These are phyloP conservation scores for Malurus leucopterus DNA, from an alignment of 2,797 vertebrate species.

Conservation along the genomic window DNA sequence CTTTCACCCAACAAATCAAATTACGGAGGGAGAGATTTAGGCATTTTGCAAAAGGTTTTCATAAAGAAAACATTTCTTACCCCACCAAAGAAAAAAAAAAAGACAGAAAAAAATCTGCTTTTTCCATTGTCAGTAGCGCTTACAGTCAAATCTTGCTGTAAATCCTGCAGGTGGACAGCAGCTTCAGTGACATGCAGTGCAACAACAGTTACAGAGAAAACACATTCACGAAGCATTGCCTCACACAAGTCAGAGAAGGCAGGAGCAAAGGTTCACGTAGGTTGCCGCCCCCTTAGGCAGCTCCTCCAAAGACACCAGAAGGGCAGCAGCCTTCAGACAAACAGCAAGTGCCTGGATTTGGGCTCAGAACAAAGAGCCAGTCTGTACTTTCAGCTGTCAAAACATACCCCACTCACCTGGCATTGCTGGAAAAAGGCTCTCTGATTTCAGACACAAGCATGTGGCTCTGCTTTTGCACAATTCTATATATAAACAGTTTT, in stretches of 20 bases:
- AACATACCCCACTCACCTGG: rapidly evolving
- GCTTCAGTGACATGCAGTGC: background rate
- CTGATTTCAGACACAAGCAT: background rate
- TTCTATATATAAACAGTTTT: background rate
- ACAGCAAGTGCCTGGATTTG: background rate
- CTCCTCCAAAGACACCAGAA: background rate
- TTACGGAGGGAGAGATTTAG: background rate
- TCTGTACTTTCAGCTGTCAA: background rate
- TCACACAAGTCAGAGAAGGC: background rate
- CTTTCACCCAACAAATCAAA: constrained; percentile 30
- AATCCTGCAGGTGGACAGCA: background rate
- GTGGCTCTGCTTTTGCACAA: background rate
- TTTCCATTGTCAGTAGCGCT: background rate
- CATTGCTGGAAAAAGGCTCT: background rate
- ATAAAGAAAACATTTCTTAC: background rate
- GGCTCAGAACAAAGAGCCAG: background rate
- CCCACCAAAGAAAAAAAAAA: background rate
- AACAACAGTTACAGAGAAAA: background rate
- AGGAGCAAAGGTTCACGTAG: background rate
- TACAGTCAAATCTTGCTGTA: background rate
- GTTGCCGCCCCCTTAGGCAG: background rate
- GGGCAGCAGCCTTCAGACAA: background rate
- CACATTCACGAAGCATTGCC: background rate
- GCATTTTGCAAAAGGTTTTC: background rate
- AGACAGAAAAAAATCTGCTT: background rate